These are phyloP conservation scores for Papilio helenus DNA, from an alignment of 1,140 invertebrate species.

Conservation along the genomic window DNA sequence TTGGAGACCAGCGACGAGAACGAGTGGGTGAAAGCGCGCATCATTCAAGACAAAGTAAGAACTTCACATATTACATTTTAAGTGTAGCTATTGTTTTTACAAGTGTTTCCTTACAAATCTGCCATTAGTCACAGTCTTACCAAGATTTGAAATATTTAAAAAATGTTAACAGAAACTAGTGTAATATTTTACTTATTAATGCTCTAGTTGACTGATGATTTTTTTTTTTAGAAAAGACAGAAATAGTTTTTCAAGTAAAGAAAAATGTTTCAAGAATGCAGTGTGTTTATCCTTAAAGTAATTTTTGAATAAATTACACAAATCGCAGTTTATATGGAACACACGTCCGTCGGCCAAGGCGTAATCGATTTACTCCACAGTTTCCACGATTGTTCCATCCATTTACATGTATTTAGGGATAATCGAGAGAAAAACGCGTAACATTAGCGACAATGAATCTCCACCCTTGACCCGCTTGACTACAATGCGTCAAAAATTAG, in stretches of 20 bases:
- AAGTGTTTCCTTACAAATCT: no score
- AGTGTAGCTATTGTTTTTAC: neutral
- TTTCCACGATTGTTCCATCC: neutral
- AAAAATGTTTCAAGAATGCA: neutral
- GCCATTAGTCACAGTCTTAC: no score
- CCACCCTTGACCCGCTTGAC: conserved; percentile 57
- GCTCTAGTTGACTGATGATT: no score
- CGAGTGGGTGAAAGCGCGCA: conserved; percentile 90
- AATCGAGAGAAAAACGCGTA: conserved; percentile 30
- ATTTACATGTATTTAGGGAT: conserved; percentile 38
- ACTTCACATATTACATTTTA: neutral
- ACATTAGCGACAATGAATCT: conserved; percentile 43
- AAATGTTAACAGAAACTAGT: no score
- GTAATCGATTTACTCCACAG: conserved; percentile 3
- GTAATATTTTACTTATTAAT: no score
- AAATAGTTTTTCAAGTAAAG: neutral
- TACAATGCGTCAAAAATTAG: conserved; percentile 46
- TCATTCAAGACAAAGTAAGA: conserved; percentile 89
- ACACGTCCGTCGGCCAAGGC: neutral
- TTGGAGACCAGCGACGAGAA: conserved; percentile 92
- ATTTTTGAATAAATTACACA: neutral
- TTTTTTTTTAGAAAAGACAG: no score
- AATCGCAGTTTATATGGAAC: neutral
- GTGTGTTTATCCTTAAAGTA: neutral
- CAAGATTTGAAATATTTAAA: no score